These are phyloP conservation scores for Orestias chungarensis DNA, from an alignment of 2,797 vertebrate species.

Conservation along the genomic window DNA sequence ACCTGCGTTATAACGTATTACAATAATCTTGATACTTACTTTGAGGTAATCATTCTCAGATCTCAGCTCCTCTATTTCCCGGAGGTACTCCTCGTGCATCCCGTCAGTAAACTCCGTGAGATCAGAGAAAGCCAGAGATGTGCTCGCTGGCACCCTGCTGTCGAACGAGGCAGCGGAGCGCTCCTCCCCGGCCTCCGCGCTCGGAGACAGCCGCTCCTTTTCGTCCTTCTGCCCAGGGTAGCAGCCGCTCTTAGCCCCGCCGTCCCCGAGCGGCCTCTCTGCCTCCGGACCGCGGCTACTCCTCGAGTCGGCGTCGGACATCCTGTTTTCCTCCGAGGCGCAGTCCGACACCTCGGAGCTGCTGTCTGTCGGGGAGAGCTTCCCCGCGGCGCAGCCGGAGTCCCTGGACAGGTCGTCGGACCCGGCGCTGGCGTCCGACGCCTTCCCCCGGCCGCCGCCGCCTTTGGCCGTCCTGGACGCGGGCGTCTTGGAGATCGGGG, in stretches of 20 bases:
- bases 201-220: constrained; percentile 70
- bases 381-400: constrained; percentile 77
- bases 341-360: constrained; percentile 88
- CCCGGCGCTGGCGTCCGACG: constrained; percentile 75
- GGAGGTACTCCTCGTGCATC: constrained; percentile 87
- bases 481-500: constrained; percentile 62
- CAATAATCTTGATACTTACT: constrained; percentile 76
- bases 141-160: constrained; percentile 91
- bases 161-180: constrained; percentile 87
- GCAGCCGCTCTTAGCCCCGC: constrained; percentile 49
- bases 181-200: constrained; percentile 78
- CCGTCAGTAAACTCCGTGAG: constrained; percentile 93
- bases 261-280: constrained; percentile 61
- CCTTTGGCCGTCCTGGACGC: constrained; percentile 69
- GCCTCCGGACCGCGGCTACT: constrained; percentile 74
- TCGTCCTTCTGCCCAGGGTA: constrained; percentile 64
- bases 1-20: too few relatives aligned
- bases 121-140: constrained; percentile 95
- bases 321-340: constrained; percentile 84
- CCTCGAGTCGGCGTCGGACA: constrained; percentile 84
- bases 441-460: constrained; percentile 72
- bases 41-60: constrained; percentile 98
- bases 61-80: constrained; percentile 94
- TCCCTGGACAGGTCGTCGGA: constrained; percentile 80
- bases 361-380: constrained; percentile 86